Percentiles rank a stretch among this genome's conserved stretches.
These are phyloP conservation scores for Margarornis squamiger DNA, from an alignment of 2,797 vertebrate species.

Conservation along the genomic window DNA sequence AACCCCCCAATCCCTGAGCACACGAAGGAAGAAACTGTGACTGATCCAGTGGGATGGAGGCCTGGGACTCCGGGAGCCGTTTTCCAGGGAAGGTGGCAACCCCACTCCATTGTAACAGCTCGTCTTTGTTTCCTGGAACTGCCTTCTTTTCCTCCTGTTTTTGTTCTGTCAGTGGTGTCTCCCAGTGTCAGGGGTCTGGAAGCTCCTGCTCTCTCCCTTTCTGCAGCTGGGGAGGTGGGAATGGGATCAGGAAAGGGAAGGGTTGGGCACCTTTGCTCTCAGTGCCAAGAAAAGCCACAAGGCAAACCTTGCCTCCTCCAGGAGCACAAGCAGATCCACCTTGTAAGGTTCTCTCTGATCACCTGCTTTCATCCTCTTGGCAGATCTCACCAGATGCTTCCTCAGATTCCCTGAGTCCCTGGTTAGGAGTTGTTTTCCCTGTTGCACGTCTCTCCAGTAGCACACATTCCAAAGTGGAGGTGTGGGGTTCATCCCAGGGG, in stretches of 20 bases:
- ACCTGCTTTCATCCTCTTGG: background rate
- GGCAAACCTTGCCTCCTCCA: background rate
- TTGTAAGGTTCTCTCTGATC: conserved; percentile 3
- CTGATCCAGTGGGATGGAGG: background rate
- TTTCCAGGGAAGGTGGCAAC: background rate
- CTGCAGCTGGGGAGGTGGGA: background rate
- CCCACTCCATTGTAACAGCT: conserved; percentile 9
- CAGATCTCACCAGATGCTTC: background rate
- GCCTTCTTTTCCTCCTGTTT: conserved; percentile 23
- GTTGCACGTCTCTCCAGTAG: background rate
- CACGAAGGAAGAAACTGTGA: conserved; percentile 10
- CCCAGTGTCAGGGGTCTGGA: background rate
- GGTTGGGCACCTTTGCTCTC: background rate
- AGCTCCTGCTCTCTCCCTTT: background rate
- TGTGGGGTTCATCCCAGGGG: background rate
- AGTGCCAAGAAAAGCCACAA: background rate
- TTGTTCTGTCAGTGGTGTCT: background rate
- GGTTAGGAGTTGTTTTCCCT: background rate
- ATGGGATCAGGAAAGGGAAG: background rate
- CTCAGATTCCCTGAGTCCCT: background rate
- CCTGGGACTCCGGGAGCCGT: background rate
- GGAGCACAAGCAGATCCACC: background rate
- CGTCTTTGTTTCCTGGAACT: conserved; percentile 12
- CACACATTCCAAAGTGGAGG: background rate
- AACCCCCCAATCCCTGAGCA: background rate